Conservation (phyloP, 2,113 vertebrate species). For the Irena cyanogastra region DNA sequence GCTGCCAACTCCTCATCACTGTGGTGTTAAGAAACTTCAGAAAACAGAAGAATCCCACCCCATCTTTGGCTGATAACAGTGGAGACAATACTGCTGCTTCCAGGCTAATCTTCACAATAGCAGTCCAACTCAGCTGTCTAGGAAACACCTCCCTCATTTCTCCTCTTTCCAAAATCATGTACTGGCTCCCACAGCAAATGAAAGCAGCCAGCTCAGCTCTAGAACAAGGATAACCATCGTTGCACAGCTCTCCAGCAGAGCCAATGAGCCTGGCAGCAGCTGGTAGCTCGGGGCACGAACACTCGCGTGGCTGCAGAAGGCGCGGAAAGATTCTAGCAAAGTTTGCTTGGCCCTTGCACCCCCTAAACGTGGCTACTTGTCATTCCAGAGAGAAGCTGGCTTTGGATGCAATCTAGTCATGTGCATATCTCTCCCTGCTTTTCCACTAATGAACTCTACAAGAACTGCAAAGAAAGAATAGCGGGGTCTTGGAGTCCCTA, state of each 20-base stretch:
- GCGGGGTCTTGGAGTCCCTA: neutral
- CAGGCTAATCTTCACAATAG: neutral
- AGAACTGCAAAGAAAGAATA: neutral
- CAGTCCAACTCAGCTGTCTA: neutral
- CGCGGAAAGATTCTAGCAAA: neutral
- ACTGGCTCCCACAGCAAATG: neutral
- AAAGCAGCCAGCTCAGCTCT: neutral
- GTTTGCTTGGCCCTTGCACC: neutral
- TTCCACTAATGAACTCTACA: neutral
- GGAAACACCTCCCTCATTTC: neutral
- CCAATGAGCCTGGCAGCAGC: neutral
- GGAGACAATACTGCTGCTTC: neutral
- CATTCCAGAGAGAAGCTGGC: neutral
- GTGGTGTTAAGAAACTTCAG: neutral
- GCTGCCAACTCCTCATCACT: neutral
- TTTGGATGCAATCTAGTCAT: neutral
- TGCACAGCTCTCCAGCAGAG: neutral
- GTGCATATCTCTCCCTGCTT: neutral
- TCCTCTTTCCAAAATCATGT: neutral
- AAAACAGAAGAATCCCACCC: neutral
- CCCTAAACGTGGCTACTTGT: neutral
- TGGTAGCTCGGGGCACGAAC: rapidly evolving
- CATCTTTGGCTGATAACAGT: neutral
- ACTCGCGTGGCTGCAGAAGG: neutral
- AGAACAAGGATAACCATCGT: neutral